Percentiles rank a stretch among this genome's conserved stretches.
Conservation (phyloP, 2,797 vertebrate species). For the Amazonetta brasiliensis region DNA sequence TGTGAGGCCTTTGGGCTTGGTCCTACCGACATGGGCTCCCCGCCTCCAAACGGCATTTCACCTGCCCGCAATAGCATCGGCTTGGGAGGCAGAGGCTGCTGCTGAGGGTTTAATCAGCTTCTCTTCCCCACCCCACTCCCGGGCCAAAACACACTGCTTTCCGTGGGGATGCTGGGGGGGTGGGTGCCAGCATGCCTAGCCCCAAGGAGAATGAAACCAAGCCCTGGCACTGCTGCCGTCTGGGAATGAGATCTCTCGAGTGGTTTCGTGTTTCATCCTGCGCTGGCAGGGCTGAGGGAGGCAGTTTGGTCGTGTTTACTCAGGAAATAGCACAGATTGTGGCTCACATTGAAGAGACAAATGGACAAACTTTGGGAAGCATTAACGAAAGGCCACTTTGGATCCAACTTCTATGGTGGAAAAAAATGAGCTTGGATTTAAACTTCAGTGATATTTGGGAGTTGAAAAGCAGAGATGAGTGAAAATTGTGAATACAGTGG, state of each 20-base stretch:
- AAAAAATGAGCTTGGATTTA: background rate
- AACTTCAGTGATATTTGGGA: background rate
- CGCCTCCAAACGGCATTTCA: background rate
- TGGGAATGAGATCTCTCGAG: background rate
- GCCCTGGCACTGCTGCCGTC: conserved; percentile 4
- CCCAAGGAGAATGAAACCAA: conserved; percentile 13
- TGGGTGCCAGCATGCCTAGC: conserved; percentile 5
- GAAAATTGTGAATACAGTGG: background rate
- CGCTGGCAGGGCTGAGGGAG: background rate
- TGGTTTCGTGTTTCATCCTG: background rate
- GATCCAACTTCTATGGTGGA: background rate
- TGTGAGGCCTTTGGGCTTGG: background rate
- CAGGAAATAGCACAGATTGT: conserved; percentile 30
- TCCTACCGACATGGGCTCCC: background rate
- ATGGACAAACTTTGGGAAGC: background rate
- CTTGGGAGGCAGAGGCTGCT: background rate
- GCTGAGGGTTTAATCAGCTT: background rate
- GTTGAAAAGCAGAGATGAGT: background rate
- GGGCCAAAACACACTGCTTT: background rate
- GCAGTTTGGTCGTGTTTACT: conserved; percentile 44
- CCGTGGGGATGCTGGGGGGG: background rate
- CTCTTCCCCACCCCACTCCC: background rate
- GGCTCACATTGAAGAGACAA: background rate
- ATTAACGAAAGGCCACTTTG: background rate
- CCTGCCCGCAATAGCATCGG: background rate